These are phyloP conservation scores for Hydrozoanthus tunicans DNA, from an alignment of 64 coral and sea anemone species.

Conservation along the genomic window DNA sequence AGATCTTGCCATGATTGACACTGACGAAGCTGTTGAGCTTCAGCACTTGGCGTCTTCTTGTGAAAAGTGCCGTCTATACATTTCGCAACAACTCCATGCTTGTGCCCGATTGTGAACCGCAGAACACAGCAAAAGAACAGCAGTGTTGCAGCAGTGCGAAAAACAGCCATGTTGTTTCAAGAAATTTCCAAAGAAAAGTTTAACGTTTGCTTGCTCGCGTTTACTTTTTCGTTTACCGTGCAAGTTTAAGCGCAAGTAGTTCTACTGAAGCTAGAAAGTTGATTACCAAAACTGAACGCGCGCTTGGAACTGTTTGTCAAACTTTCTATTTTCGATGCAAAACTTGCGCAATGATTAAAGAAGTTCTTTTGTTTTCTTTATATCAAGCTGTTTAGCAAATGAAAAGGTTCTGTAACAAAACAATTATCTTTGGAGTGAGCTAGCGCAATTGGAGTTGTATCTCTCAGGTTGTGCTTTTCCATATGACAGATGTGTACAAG, in stretches of 20 bases:
- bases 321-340: not conserved
- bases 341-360: not conserved
- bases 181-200: too few relatives aligned
- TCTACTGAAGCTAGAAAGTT: not conserved
- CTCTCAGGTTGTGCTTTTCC: too few relatives aligned
- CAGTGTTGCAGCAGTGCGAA: not conserved
- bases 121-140: not conserved
- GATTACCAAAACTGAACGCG: not conserved
- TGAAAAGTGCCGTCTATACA: conserved; percentile 35
- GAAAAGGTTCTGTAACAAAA: not conserved
- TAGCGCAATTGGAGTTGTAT: too few relatives aligned
- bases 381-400: not conserved
- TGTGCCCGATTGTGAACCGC: not conserved
- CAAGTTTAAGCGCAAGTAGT: too few relatives aligned
- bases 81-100: not conserved
- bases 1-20: conserved; percentile 17
- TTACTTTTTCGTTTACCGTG: too few relatives aligned
- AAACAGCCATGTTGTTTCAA: not conserved
- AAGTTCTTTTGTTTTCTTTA: not conserved
- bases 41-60: conserved; percentile 43
- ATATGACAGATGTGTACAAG: too few relatives aligned
- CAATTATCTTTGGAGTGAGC: not conserved
- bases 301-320: not conserved
- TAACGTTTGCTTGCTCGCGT: too few relatives aligned
- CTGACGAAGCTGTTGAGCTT: not conserved